Evolutionary conservation across 1,140 invertebrate genomes (phyloP).

Genomic region (Drosophila novamexicana): DNA sequence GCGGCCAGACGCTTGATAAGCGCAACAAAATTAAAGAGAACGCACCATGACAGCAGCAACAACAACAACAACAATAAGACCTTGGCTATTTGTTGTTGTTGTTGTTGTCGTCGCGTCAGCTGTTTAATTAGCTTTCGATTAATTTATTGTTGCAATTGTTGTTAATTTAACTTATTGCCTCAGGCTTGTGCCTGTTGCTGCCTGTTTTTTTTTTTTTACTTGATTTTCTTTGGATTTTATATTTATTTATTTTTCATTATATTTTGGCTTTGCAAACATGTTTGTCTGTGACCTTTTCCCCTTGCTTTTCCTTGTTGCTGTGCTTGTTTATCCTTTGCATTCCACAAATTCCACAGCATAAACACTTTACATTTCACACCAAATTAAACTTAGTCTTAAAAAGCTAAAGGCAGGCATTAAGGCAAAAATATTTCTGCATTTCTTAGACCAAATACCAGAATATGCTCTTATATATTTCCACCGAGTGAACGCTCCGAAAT

Average conservation of each 20-base stretch:
- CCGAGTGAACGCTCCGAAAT: too few relatives aligned
- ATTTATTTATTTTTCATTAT: background rate
- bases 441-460: too few relatives aligned
- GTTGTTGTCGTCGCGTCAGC: constrained; percentile 53
- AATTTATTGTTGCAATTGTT: constrained; percentile 50
- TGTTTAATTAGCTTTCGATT: constrained; percentile 78
- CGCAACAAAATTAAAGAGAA: constrained; percentile 28
- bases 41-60: constrained; percentile 19
- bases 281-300: too few relatives aligned
- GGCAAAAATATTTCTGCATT: too few relatives aligned
- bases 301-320: background rate
- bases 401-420: too few relatives aligned
- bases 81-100: constrained; percentile 30
- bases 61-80: constrained; percentile 19
- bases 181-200: constrained; percentile 4
- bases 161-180: constrained; percentile 29
- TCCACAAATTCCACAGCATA: too few relatives aligned
- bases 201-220: background rate
- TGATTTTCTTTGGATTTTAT: background rate
- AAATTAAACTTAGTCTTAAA: too few relatives aligned
- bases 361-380: too few relatives aligned
- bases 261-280: too few relatives aligned
- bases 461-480: too few relatives aligned
- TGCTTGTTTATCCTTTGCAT: too few relatives aligned
- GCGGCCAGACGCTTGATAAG: constrained; percentile 44